phyloP scores from a whole-genome alignment of 2,113 vertebrate species.

The Porphyrio hochstetteri region DNA sequence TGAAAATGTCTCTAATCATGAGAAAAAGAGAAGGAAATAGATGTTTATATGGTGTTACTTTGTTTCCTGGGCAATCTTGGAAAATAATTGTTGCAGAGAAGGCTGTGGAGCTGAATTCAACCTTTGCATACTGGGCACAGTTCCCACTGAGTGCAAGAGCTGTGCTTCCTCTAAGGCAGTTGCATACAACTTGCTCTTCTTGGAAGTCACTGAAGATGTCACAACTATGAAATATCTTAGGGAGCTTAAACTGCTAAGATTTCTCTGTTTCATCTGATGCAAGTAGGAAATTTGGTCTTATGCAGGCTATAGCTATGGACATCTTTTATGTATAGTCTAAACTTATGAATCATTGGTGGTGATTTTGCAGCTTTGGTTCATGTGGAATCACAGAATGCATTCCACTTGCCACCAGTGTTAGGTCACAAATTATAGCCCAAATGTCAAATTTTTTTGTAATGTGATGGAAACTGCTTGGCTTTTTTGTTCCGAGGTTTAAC shows the following conservation, averaged over 20 bases:
- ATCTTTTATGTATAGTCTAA: background rate
- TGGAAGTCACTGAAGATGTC: background rate
- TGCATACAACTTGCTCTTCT: background rate
- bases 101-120: background rate
- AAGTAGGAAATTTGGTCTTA: background rate
- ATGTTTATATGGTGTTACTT: background rate
- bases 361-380: slow-evolving; percentile 23
- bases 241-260: background rate
- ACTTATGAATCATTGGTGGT: background rate
- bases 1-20: background rate
- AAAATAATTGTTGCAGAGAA: background rate
- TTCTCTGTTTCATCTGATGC: background rate
- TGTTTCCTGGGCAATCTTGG: background rate
- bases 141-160: background rate
- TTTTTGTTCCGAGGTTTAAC: slow-evolving; percentile 15
- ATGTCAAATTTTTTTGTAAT: background rate
- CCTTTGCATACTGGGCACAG: fast-evolving
- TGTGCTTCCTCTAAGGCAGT: background rate
- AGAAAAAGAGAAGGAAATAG: background rate
- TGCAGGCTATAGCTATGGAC: background rate
- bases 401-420: background rate
- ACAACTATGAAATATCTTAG: background rate
- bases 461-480: background rate
- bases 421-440: background rate
- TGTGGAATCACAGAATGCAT: background rate